Base-by-base conservation (phyloP, 2,113 vertebrate species). In the Saccopteryx bilineata region DNA sequence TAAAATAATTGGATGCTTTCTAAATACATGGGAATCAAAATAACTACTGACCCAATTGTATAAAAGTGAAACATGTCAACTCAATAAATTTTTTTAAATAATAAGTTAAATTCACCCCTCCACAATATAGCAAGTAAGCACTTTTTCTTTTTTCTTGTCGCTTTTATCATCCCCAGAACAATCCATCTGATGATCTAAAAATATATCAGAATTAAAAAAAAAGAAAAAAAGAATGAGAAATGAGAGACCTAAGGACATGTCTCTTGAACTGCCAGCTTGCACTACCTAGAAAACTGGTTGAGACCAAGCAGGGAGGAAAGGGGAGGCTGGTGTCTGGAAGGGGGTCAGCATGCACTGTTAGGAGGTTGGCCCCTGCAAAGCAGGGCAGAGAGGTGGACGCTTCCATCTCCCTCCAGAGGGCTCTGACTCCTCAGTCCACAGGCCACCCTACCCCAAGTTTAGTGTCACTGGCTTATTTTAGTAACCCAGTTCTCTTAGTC, bases 121-220 rank as follows among this genome's bases (percentile, higher is more conserved):
- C 69, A 33, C 14, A 54, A 68, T 56, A 50, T 15, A 91, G 28
- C 13, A 84, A 48, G 39, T 74, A 87, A 87, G 24, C n/a, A 39
- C 7, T 24, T 90, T 26, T 39, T n/a, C 15, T 79, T 63, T 81
- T 63, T 65, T 52, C n/a, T 54, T 87, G 46, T 79, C 19, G 93
- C 46, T 85, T 75, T 39, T 58, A 63, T 61, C 93, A 50, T 92
- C 48, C 33, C 48, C 33, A 71, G 58, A 86, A 75, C 39, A 86
- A 75, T n/a, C 82, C 33, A 83, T 71, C 24, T 60, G 11, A 78
- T 72, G n/a, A 89, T 80, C 81, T 93, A 23, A 87, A 87, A 61
- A 23, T 31, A 19, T 56, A 71, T 4, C 11, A 31, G 21, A 63
- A 83, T 58, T 83, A 15, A 61, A 76, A 91, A 89, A n/a, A 26